phyloP scores from a whole-genome alignment of 2,113 vertebrate species.

The Thalassarche chlororhynchos region DNA sequence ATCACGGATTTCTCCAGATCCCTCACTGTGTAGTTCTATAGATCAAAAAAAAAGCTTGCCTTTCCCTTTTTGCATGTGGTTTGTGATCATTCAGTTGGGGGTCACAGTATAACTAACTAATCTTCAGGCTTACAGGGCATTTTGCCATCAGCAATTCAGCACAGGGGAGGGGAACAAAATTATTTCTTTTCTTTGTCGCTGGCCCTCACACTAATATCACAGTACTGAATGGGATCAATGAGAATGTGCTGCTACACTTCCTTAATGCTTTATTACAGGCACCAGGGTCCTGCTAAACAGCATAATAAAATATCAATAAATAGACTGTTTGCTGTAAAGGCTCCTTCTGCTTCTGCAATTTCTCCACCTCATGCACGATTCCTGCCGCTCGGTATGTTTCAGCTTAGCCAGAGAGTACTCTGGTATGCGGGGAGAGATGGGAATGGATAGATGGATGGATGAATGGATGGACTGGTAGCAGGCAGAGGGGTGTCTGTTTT shows the following conservation, averaged over 20 bases:
- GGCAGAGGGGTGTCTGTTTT: background rate
- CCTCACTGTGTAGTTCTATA: background rate
- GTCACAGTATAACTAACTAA: background rate
- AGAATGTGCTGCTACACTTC: slow-evolving; percentile 52
- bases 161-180: background rate
- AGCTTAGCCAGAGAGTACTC: background rate
- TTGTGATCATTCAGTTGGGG: background rate
- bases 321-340: background rate
- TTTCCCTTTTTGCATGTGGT: background rate
- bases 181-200: background rate
- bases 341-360: slow-evolving; percentile 4
- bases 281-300: slow-evolving; percentile 50
- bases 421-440: background rate
- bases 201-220: background rate
- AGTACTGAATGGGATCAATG: slow-evolving; percentile 31
- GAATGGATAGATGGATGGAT: background rate
- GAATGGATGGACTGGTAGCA: background rate
- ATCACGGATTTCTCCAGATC: background rate
- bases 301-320: slow-evolving; percentile 66
- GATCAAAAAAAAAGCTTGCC: background rate
- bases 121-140: background rate
- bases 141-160: slow-evolving; percentile 12
- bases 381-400: background rate
- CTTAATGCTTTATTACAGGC: slow-evolving; percentile 64
- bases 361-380: background rate